phyloP scores from a whole-genome alignment of 2,888 invertebrate genomes.

The Neoascia interrupta region DNA sequence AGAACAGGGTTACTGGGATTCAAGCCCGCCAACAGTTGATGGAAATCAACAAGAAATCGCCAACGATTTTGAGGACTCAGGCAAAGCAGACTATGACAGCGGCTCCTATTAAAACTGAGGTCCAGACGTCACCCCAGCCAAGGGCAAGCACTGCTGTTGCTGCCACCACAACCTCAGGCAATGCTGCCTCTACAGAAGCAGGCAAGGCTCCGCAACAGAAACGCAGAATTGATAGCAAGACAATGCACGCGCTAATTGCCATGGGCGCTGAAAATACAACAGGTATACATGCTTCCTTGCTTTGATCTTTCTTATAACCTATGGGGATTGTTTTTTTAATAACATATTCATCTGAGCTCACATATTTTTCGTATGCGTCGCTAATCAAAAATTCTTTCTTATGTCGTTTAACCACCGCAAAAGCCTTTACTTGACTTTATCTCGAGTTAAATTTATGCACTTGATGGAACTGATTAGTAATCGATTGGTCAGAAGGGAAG shows the following conservation, averaged over 20 bases:
- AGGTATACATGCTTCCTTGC: constrained; percentile 77
- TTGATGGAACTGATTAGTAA: too few relatives aligned
- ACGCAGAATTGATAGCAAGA: constrained; percentile 83
- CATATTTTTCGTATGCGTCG: too few relatives aligned
- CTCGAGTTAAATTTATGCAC: too few relatives aligned
- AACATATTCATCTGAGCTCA: too few relatives aligned
- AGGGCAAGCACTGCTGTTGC: constrained; percentile 18
- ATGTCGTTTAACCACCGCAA: too few relatives aligned
- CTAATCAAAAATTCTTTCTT: too few relatives aligned
- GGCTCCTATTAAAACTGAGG: constrained; percentile 29
- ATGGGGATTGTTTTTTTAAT: too few relatives aligned
- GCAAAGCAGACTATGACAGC: constrained; percentile 9
- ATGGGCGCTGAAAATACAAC: constrained; percentile 83
- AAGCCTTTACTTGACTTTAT: too few relatives aligned
- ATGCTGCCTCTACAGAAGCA: constrained; percentile 4
- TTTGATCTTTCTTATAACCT: not conserved
- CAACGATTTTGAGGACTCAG: not conserved
- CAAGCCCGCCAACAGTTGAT: constrained; percentile 39
- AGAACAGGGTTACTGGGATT: constrained; percentile 34
- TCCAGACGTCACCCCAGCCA: constrained; percentile 43
- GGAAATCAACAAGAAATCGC: constrained; percentile 6
- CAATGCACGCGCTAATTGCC: constrained; percentile 83
- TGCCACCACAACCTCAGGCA: constrained; percentile 17
- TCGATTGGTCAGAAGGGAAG: too few relatives aligned
- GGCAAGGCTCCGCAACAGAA: constrained; percentile 74